Evolutionary conservation across 1,140 invertebrate genomes (phyloP), one percentile per base, ranked within the genome.

Genomic region (Lucilia sericata): DNA sequence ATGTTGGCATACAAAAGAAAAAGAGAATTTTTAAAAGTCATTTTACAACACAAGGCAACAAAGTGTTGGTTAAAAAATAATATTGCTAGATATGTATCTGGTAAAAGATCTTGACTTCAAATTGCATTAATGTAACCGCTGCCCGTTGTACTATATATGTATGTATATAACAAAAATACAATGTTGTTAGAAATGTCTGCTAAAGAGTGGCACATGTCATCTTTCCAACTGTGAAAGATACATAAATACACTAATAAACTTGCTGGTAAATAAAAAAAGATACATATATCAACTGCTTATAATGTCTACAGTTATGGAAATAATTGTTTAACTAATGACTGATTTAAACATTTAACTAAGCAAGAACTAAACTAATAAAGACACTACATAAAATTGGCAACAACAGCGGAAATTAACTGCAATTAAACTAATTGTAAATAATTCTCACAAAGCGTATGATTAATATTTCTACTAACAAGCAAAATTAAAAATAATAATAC

Each of bases 201-300:
- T 60, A 60, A 60, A n/a, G 55, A 17, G 13, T 60, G 55, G 14
- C 13, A 60, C 55, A 60, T 60, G 51, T 60, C 55, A 60, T 60
- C 0, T 60, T 17, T 17, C 14, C 3, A 60, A 60, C n/a, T 60
- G n/a, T 60, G 14, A 60, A 60, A n/a, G 55, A 60, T 17, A n/a
- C 14, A 60, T n/a, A 60, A 60, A 60, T 60, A 17, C 55, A 60
- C 55, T 60, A 60, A 60, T 17, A 60, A 60, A 60, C 55, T 60
- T 60, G n/a, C n/a, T 60, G 5, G 14, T n/a, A n/a, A 17, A 60
- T 14, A 60, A 17, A 60, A n/a, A 17, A 36, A 36, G 8, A 36
- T 36, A 36, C 8, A 36, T 36, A 36, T 36, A n/a, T 36, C 42
- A 42, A 42, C 42, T 30, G 25, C 25, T 2, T 30, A 30, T 3